Conservation (phyloP, 2,888 invertebrate species). For the Drosophila affinis region DNA sequence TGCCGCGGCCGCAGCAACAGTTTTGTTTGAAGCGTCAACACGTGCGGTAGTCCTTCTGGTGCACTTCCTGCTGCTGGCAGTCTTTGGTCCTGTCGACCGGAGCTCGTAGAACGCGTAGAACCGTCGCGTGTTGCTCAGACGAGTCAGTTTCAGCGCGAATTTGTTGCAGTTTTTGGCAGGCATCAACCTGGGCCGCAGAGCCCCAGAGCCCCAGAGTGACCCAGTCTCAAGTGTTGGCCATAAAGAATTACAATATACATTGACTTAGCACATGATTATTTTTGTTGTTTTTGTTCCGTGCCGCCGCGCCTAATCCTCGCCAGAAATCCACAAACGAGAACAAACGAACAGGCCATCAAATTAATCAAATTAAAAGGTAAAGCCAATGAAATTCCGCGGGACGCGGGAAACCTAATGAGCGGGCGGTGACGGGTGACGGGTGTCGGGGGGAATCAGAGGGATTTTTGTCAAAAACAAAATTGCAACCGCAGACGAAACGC, state of each 20-base stretch:
- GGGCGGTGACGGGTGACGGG: background rate
- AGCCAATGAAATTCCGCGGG: constrained; percentile 39
- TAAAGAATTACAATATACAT: background rate
- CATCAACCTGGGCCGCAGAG: background rate
- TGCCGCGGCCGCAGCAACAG: constrained; percentile 54
- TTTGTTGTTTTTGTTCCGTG: constrained; percentile 44
- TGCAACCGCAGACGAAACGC: constrained; percentile 29
- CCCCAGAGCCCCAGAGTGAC: too few relatives aligned
- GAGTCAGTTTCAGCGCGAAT: constrained; percentile 4
- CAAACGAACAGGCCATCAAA: constrained; percentile 14
- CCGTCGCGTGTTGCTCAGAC: constrained; percentile 27
- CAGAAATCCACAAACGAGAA: constrained; percentile 10
- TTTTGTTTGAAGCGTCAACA: constrained; percentile 75
- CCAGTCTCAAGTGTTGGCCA: constrained; percentile 6
- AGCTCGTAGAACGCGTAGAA: background rate
- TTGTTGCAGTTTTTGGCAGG: background rate
- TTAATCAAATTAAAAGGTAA: constrained; percentile 54
- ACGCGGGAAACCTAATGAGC: constrained; percentile 24
- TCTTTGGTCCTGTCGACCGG: background rate
- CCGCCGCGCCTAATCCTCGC: constrained; percentile 5
- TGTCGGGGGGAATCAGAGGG: background rate
- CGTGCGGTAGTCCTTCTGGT: constrained; percentile 58
- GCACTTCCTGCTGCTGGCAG: constrained; percentile 21
- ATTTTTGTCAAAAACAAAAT: constrained; percentile 36
- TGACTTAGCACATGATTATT: constrained; percentile 10